Evolutionary conservation across 2,888 invertebrate species (phyloP), one percentile per base, ranked within the genome.

Genomic region (Thereva nobilitata): DNA sequence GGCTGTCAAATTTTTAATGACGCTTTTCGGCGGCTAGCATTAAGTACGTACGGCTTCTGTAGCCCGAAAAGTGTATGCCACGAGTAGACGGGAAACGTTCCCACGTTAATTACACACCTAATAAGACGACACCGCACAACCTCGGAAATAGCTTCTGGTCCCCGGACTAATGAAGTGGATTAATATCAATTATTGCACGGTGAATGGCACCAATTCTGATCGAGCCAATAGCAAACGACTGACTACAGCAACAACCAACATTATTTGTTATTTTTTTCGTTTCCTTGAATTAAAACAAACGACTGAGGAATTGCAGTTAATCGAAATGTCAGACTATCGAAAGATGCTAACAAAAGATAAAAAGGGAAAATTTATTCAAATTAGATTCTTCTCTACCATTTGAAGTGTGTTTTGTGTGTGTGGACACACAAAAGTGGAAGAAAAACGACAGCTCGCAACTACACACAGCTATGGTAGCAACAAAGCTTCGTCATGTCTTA

Each of bases 321-420:
- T 61, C 61, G 61, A 50, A 61, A 61, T 61, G 61, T 49, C 61
- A 61, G 45, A 50, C 44, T 37, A 64, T 64, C 52, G 42, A 64
- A 23, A 23, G 23, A 23, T 23, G 23, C 23, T 23, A 53, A 50
- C 53, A 52, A 44, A 10, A 53, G 45, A 64, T 45, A 64, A 44
- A 54, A 54, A 64, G 35, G 38, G 42, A 35, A 64, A 64, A 64
- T 64, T 53, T 64, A 64, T 64, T 64, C 64, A 64, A 64, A 64
- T 64, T 64, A 64, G 45, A 64, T 64, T 64, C 64, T 44, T 45
- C 42, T 64, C 45, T 45, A 50, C 50, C 61, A 50, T 61, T 61
- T 61, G 61, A 50, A 61, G 61, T 50, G 61, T 61, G 61, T 61
- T 61, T 40, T 40, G 55, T 8, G 61, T 23, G 23, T 23, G 2